Evolutionary conservation across 2,888 invertebrate species (phyloP), one percentile per base, ranked within the genome.

Genomic region (Leptinotarsa peninsularis): DNA sequence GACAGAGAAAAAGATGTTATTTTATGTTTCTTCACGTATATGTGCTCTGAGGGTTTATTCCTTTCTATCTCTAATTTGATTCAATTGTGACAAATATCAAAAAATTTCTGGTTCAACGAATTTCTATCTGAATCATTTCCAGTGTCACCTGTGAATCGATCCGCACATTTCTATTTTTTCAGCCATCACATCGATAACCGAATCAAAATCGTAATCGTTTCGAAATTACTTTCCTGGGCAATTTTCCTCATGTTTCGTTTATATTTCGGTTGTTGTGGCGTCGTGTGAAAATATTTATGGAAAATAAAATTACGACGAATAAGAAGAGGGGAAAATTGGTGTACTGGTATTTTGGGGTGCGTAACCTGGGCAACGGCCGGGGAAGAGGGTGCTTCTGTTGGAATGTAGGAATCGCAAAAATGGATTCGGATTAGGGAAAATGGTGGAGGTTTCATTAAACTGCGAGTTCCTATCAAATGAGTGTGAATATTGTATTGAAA

Each of bases 401-500:
- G 85, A 86, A 86, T 85, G 86, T 83, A 82, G 85, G 86, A 87
- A 87, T 87, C 86, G 87, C 87, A 87, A 87, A 87, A 87, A 87
- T 87, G 87, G 87, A 86, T 84, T 86, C 85, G 86, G 87, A 86
- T 86, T 86, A 87, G 83, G 84, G 85, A 86, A 87, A 87, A 87
- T 87, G 87, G 86, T 84, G 86, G 86, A 84, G 83, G 76, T 58
- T 70, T 58, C 60, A 58, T 70, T 49, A 21, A 58, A 54, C 58
- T 58, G 18, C 15, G 33, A n/a, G 17, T 49, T 10, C 49, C 10
- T 33, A 10, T 27, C 14, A 69, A 49, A 23, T 17, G 67, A 21
- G n/a, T 4, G 33, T 27, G 50, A 43, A 13, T 43, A 43, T 7
- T 5, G 7, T 33, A 1, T 33, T 1, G 21, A 21, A 21, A 21